phyloP scores from a whole-genome alignment of 2,797 vertebrate genomes.

The Chelonia mydas region DNA sequence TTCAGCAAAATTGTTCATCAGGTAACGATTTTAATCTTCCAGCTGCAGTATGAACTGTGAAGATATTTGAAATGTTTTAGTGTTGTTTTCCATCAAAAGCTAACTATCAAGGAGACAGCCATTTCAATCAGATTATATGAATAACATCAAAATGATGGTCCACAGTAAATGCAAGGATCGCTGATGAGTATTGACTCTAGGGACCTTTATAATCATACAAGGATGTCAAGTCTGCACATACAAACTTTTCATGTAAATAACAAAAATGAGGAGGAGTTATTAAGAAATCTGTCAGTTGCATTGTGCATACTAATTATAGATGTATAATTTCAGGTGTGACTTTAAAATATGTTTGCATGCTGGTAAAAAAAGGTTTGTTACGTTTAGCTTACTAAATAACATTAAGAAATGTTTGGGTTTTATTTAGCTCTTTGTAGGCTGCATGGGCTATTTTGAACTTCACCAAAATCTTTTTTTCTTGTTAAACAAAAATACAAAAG shows the following conservation, averaged over 20 bases:
- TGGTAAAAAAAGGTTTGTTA: background rate
- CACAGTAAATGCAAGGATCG: conserved; percentile 11
- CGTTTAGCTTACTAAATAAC: conserved; percentile 21
- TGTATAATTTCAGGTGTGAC: conserved; percentile 38
- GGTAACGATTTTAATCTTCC: conserved; percentile 86
- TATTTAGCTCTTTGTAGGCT: background rate
- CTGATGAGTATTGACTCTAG: background rate
- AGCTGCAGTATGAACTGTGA: conserved; percentile 12
- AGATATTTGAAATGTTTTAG: conserved; percentile 16
- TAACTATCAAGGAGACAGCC: background rate
- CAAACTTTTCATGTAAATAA: background rate
- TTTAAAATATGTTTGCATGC: conserved; percentile 55
- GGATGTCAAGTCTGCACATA: background rate
- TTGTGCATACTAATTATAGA: background rate
- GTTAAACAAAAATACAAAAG: background rate
- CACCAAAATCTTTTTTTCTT: background rate
- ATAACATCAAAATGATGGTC: conserved; percentile 17
- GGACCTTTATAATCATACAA: conserved; percentile 11
- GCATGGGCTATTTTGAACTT: background rate
- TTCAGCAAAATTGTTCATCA: conserved; percentile 99
- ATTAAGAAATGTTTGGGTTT: background rate
- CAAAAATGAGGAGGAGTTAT: conserved; percentile 11
- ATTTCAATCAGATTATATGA: conserved; percentile 8
- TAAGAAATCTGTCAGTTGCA: background rate
- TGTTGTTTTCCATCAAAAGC: conserved; percentile 15